Base-by-base conservation (phyloP, 2,888 invertebrate species). In the Sturmia bella region DNA sequence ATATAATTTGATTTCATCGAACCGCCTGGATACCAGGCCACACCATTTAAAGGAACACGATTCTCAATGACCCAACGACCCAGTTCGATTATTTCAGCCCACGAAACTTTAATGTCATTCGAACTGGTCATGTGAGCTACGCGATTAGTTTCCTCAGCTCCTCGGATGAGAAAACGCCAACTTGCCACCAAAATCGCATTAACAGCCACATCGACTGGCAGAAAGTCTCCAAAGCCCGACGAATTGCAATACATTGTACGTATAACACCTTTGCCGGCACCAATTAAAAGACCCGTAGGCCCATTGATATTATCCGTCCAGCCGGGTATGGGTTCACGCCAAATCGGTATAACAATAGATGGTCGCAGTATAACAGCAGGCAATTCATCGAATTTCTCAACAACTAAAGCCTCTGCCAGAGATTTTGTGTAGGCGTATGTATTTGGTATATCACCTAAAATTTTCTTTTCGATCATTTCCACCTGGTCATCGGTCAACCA, bases 301-400 rank as follows among this genome's bases (percentile, higher is more conserved):
- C 98, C 98, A 87, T 98, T 98, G 72, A 97, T 95, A 87, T 98
- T 98, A 89, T 98, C 98, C 0, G 97, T 96, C 98, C 98, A 96
- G 6, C 96, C 98, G 0, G 96, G 96, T 0, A 96, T 87, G 0
- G 97, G 97, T 80, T 96, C 96, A 87, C 94, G 94, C 95, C 95
- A 96, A 54, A 96, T 93, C 1, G 98, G 98, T 78, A 98, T 96
- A 21, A 98, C 95, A 86, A 98, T 96, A 0, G 97, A 97, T 1
- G 97, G 98, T 84, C 98, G 92, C 24, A 98, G 91, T 72, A 99
- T 95, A 70, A 96, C 92, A 0, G 95, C 92, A 0, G 98, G 98
- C 7, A 99, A 91, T 27, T 94, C 92, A 1, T 92, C 90, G 91
- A 96, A 95, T 59, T 96, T 94, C 87, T 97, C 96, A 0, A 95